Base-by-base conservation (phyloP, 2,888 invertebrate genomes). In the Meloe dianella region DNA sequence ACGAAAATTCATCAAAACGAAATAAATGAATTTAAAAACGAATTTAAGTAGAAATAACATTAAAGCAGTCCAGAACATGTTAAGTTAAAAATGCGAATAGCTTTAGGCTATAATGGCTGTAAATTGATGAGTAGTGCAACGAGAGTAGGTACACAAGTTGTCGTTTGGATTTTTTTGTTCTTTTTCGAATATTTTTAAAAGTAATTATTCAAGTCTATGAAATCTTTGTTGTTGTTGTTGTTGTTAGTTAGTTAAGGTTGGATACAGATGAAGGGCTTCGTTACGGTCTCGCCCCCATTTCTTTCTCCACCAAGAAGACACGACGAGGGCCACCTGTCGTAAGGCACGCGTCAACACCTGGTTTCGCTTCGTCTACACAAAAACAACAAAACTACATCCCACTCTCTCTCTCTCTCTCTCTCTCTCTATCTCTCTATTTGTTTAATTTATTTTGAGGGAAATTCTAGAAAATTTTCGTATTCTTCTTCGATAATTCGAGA, bases 331-430 rank as follows among this genome's bases (percentile, higher is more conserved):
- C 67, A 67, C 67, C 67, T 67, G 67, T 67, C 67, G 64, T 32
- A 57, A 66, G 67, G 67, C 67, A 67, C 67, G 67, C 67, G 67
- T 67, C 67, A 38, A 61, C 67, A 67, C 67, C 67, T 67, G 67
- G 67, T 64, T 60, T 63, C 64, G 66, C 54, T 54, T 30, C 30
- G 51, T 27, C 61, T 29, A 61, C 32, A 12, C 17, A 61, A 29
- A n/a, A 57, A 29, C 32, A 54, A 54, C 20, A 57, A 35, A 10
- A 35, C 10, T 12, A 35, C 12, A 35, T 12, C 35, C 12, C 35
- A 14, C 10, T n/a, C n/a, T n/a, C n/a, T n/a, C n/a, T n/a, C n/a
- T n/a, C n/a, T n/a, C n/a, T n/a, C n/a, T n/a, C n/a, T n/a, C 32
- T 32, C 12, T 32, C 32, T 32, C 9, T 12, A 32, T 32, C 10